A percentile compares a stretch with the other conserved stretches of the same genome.
These are phyloP conservation scores for Fukomys damarensis DNA, from an alignment of 2,113 vertebrate genomes.

Conservation along the genomic window DNA sequence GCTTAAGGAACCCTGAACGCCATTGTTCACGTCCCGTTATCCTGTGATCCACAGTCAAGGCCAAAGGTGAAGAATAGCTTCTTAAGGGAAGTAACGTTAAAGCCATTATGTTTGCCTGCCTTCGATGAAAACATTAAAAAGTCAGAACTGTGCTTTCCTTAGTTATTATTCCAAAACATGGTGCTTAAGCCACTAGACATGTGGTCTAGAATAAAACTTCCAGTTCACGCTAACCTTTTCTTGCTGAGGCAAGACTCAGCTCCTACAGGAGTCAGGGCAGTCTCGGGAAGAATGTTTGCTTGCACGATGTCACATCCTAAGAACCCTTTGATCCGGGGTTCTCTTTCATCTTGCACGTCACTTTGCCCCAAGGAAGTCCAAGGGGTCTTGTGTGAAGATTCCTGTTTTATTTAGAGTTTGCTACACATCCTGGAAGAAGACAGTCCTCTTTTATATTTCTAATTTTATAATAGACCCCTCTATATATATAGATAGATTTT, in stretches of 20 bases:
- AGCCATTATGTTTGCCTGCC: not conserved
- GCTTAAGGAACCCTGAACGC: slow-evolving; percentile 27
- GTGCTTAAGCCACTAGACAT: not conserved
- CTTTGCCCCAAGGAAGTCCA: slow-evolving; percentile 47
- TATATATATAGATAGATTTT: not conserved
- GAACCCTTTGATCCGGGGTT: slow-evolving; percentile 38
- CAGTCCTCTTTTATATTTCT: not conserved
- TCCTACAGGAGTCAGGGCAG: slow-evolving; percentile 37
- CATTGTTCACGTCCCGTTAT: not conserved
- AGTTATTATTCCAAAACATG: slow-evolving; percentile 1
- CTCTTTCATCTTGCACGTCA: not conserved
- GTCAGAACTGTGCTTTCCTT: not conserved
- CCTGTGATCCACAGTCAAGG: not conserved
- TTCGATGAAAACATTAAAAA: slow-evolving; percentile 30
- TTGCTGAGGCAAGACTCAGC: not conserved
- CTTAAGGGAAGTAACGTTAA: slow-evolving; percentile 46
- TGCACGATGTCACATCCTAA: slow-evolving; percentile 28
- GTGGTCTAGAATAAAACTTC: not conserved
- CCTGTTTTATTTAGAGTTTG: slow-evolving; percentile 52
- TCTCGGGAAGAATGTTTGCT: not conserved
- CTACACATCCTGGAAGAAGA: not conserved
- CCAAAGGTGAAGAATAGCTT: slow-evolving; percentile 39
- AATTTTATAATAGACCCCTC: not conserved
- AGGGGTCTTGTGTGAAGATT: not conserved
- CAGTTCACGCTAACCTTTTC: not conserved